Base-by-base conservation (phyloP, 1,140 invertebrate genomes). In the Leptinotarsa undecemlineata region DNA sequence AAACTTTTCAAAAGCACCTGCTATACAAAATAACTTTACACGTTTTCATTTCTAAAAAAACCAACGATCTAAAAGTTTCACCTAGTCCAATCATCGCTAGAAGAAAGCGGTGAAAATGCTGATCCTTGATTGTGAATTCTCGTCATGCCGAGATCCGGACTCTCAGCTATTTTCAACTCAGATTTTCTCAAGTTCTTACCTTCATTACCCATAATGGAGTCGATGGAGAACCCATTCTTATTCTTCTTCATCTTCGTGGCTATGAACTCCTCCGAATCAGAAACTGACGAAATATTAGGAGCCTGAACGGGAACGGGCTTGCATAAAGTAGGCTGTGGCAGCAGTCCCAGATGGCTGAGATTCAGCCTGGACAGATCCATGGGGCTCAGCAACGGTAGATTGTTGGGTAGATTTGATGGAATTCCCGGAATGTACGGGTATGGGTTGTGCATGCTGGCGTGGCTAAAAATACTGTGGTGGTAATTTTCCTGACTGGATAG, bases 301-400 rank as follows among this genome's bases (percentile, higher is more conserved):
- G 87, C 86, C 64, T 87, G 84, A 20, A 88, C 83, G 47, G 87
- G 87, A 33, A 88, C 87, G 1, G 87, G 87, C 64, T 88, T 88
- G 48, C 87, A 86, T 66, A 88, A 86, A 77, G 85, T 85, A 33
- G 87, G 86, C 73, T 83, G 83, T 3, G 82, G 78, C 57, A 83
- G 64, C 1, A 83, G 74, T 11, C 81, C 81, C 13, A 85, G 71
- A 81, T 81, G 82, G 15, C 79, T 76, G 13, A 85, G 66, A 42
- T 81, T 77, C 21, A 85, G 74, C 14, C 84, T 76, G 6, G 83
- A 80, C 42, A 85, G 74, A 77, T 85, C 83, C 78, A 85, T 82
- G 1, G 84, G 84, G n/a, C 81, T 81, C n/a, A 85, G 71, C 14
- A 85, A 48, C 26, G 83, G 83, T 48, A 84, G 48, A 42, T 76